Conservation (phyloP, 2,797 vertebrate species). For the Acridotheres tristis region DNA sequence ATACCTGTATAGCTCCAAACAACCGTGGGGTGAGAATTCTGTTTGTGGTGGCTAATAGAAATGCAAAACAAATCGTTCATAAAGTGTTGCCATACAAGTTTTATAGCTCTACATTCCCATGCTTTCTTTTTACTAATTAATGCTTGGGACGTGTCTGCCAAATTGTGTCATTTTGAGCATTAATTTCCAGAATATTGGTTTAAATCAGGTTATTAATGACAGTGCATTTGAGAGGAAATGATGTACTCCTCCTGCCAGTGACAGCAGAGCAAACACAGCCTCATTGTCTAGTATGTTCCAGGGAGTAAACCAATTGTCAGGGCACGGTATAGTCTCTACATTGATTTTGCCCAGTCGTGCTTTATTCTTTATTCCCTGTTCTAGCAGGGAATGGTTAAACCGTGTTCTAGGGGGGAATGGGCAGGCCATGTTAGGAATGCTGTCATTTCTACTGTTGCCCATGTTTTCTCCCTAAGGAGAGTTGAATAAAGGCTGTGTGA, state of each 20-base stretch:
- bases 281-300: slow-evolving; percentile 7
- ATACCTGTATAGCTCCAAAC: not conserved
- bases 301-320: not conserved
- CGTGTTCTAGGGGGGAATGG: not conserved
- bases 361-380: not conserved
- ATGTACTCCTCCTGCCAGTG: not conserved
- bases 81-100: not conserved
- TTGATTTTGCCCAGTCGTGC: not conserved
- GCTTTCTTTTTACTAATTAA: not conserved
- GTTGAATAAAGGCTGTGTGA: not conserved
- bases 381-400: not conserved
- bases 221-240: not conserved
- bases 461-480: not conserved
- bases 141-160: not conserved
- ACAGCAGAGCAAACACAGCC: not conserved
- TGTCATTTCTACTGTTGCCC: not conserved
- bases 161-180: not conserved
- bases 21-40: not conserved
- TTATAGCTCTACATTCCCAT: not conserved
- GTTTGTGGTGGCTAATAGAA: not conserved
- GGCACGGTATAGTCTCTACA: not conserved
- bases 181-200: not conserved
- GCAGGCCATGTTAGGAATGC: not conserved
- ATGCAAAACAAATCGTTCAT: not conserved
- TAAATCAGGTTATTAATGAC: slow-evolving; percentile 11